phyloP scores from a whole-genome alignment of 2,888 invertebrate species.

The Corythucha ciliata region DNA sequence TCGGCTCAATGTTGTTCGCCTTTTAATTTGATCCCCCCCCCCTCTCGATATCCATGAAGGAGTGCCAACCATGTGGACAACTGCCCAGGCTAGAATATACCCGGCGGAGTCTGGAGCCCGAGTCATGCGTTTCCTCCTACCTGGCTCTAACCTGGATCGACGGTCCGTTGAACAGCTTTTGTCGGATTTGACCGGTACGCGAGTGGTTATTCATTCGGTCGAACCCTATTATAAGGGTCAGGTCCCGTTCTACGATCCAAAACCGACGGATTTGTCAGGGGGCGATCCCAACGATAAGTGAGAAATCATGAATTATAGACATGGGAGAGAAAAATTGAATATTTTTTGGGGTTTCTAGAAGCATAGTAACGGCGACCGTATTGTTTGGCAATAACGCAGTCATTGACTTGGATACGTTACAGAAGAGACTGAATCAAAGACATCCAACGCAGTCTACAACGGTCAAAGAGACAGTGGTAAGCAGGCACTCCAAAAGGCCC shows the following conservation, averaged over 20 bases:
- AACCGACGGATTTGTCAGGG: background rate
- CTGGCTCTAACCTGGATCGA: slow-evolving; percentile 64
- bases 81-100: slow-evolving; percentile 64
- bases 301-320: background rate
- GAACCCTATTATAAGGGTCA: slow-evolving; percentile 39
- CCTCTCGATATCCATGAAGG: slow-evolving; percentile 42
- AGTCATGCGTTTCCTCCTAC: slow-evolving; percentile 72
- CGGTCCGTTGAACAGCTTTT: slow-evolving; percentile 64
- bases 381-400: slow-evolving; percentile 56
- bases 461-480: background rate
- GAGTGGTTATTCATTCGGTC: slow-evolving; percentile 58
- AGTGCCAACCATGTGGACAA: slow-evolving; percentile 63
- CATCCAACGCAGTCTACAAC: background rate
- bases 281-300: background rate
- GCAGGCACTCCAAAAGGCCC: too few relatives aligned
- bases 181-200: slow-evolving; percentile 64
- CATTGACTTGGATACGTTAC: slow-evolving; percentile 62
- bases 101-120: slow-evolving; percentile 66
- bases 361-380: slow-evolving; percentile 62
- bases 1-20: background rate
- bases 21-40: background rate
- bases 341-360: slow-evolving; percentile 37
- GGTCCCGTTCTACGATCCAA: background rate
- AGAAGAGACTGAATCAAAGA: slow-evolving; percentile 46
- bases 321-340: background rate